Evolutionary conservation across 2,888 invertebrate genomes (phyloP).

Genomic region (Molorchus minor): DNA sequence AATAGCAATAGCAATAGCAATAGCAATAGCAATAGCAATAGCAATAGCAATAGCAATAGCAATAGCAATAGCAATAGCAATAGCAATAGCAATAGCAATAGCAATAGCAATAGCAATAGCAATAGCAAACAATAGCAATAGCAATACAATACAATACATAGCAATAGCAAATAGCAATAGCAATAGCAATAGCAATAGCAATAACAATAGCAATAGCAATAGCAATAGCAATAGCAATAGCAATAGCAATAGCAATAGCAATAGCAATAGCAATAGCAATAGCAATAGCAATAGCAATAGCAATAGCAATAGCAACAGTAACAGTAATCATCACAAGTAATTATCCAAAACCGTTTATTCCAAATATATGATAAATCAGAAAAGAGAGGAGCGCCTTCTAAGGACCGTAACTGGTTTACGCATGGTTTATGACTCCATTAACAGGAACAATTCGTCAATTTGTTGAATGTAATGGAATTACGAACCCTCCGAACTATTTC

Average conservation of each 20-base stretch:
- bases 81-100: background rate
- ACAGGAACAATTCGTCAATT: too few relatives aligned
- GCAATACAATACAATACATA: too few relatives aligned
- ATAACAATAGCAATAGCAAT: background rate
- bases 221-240: background rate
- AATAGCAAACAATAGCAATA: background rate
- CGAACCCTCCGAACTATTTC: too few relatives aligned
- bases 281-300: background rate
- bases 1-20: background rate
- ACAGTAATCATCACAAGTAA: background rate
- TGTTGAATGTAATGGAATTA: too few relatives aligned
- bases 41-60: background rate
- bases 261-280: background rate
- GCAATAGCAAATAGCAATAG: background rate
- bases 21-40: background rate
- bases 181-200: background rate
- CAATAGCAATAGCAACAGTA: background rate
- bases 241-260: background rate
- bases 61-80: background rate
- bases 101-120: background rate
- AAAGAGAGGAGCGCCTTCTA: too few relatives aligned
- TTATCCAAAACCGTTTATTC: too few relatives aligned
- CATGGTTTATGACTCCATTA: too few relatives aligned
- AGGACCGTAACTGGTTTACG: too few relatives aligned
- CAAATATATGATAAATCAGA: too few relatives aligned